Conservation (phyloP, 2,888 invertebrate genomes). For the Pyrochroa serraticornis region DNA sequence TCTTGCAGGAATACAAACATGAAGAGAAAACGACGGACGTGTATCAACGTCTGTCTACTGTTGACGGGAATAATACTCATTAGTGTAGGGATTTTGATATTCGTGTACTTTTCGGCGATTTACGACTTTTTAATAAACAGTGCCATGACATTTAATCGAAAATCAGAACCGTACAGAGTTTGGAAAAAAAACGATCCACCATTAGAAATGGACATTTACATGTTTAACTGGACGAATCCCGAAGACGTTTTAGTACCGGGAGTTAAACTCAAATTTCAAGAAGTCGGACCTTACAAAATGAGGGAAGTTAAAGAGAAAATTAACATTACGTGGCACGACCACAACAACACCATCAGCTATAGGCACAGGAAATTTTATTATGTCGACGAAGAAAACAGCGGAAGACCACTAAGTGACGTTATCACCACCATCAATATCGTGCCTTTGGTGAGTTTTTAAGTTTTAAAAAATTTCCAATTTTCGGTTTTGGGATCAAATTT, state of each 20-base stretch:
- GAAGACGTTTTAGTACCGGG: constrained; percentile 63
- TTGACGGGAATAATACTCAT: constrained; percentile 46
- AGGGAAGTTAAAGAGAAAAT: constrained; percentile 73
- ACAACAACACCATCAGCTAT: constrained; percentile 76
- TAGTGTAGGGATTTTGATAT: constrained; percentile 43
- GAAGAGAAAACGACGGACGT: constrained; percentile 40
- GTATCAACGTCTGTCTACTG: constrained; percentile 43
- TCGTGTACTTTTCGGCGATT: constrained; percentile 46
- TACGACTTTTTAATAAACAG: constrained; percentile 45
- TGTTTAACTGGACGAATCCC: constrained; percentile 56
- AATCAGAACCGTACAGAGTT: constrained; percentile 47
- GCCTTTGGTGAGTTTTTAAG: constrained; percentile 67
- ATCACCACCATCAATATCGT: constrained; percentile 79
- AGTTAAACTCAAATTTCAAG: constrained; percentile 63
- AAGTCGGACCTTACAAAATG: constrained; percentile 70
- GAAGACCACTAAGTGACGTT: constrained; percentile 71
- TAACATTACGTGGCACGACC: constrained; percentile 74
- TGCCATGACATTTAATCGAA: constrained; percentile 42
- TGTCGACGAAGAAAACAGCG: constrained; percentile 70
- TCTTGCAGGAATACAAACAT: constrained; percentile 35
- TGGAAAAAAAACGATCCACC: constrained; percentile 54
- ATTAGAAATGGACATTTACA: constrained; percentile 49
- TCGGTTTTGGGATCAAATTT: too few relatives aligned
- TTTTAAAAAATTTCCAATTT: neutral
- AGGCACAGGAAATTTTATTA: constrained; percentile 69